Base-by-base conservation (phyloP, 2,113 vertebrate genomes). In the Leptodactylus fuscus region DNA sequence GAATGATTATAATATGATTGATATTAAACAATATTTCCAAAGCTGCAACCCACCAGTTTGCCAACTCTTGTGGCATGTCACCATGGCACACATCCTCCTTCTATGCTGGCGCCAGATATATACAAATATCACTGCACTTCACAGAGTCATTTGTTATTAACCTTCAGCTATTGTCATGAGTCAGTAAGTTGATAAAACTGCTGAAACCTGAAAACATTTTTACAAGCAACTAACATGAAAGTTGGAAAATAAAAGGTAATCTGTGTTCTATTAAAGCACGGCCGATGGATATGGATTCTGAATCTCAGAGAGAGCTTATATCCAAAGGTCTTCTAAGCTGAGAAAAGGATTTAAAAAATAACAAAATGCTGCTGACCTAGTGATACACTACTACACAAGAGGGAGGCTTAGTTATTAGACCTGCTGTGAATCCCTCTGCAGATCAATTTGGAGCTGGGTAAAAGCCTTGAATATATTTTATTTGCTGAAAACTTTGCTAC, bases 391-490 rank as follows among this genome's bases (percentile, higher is more conserved):
- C 75, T 85, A 70, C 75, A 85, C 41, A 78, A 85, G 67, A 78
- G 29, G 49, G 34, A 36, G 22, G 74, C 58, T 78, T 78, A 85
- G 74, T 36, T 55, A 79, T 85, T 55, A 85, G n/a, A 70, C 74
- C 62, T 27, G 75, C 83, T 85, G 83, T 20, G 62, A 85, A 79
- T 78, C 60, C 74, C 74, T 85, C 75, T 53, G 20, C 38, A 70
- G 75, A 85, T 79, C 60, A 85, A 79, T 79, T 85, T 85, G 83
- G 46, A 70, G 83, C 78, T 55, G 60, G 16, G 58, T 79, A 79
- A 85, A 85, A 79, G 46, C 74, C 29, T 70, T 79, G 32, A 85
- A 70, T 85, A 85, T 76, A 70, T 85, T 85, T 77, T 67, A 78
- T 79, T 79, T 79, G 3, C 34, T 79, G 83, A 70, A 67, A 85